Conservation (phyloP, 2,113 vertebrate genomes). For the Panthera leo region DNA sequence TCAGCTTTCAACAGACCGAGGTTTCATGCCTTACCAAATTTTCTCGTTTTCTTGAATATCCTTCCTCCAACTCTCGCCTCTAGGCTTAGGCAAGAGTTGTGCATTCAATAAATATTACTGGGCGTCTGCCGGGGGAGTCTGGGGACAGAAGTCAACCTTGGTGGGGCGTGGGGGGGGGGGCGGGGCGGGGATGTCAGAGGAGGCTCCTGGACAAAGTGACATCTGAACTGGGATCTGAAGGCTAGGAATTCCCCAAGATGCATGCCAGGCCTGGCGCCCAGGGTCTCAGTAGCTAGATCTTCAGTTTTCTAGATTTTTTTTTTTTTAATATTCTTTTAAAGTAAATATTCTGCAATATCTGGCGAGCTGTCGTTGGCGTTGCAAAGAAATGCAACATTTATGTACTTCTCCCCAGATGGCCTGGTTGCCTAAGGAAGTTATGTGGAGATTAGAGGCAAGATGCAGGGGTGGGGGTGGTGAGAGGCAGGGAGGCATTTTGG, state of each 20-base stretch:
- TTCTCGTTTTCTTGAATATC: neutral
- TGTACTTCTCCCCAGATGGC: neutral
- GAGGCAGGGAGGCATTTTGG: neutral
- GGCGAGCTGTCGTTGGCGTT: no score
- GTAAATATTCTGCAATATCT: neutral
- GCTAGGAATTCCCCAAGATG: neutral
- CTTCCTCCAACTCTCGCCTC: neutral
- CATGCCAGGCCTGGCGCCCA: no score
- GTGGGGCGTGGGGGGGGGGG: fast-evolving
- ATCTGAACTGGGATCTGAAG: neutral
- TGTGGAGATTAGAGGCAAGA: neutral
- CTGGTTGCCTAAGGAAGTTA: neutral
- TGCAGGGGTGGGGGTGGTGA: neutral
- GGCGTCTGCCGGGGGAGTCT: neutral
- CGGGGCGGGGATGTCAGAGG: neutral
- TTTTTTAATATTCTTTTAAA: neutral
- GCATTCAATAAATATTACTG: neutral
- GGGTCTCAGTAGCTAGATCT: neutral
- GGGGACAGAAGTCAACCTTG: neutral
- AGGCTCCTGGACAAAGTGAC: neutral
- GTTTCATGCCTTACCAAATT: neutral
- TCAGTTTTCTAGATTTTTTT: neutral
- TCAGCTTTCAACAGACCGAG: neutral
- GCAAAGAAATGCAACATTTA: neutral
- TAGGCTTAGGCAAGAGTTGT: neutral